Base-by-base conservation (phyloP, 2,888 invertebrate genomes). In the Synanthedon andrenaeformis region DNA sequence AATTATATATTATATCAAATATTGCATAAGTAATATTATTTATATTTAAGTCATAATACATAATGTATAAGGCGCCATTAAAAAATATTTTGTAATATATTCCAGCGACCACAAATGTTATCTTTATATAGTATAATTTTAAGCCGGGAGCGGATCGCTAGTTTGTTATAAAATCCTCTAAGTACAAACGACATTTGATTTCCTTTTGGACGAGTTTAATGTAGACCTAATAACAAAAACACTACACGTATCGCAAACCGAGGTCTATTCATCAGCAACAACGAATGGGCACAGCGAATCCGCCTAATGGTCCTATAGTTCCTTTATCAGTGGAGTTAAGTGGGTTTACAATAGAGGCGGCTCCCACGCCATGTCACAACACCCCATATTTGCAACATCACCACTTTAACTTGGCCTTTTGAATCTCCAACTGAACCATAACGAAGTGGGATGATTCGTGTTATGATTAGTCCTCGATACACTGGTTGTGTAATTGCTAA, bases 301-400 rank as follows among this genome's bases (percentile, higher is more conserved):
- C 76, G 58, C 70, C 79, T 85, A 87, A 87, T 86, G 79, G 82
- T 72, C 72, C 78, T 76, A 79, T 79, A 79, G 82, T 82, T 82
- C 84, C 77, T 82, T 83, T 85, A 85, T 85, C 82, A 76, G 65
- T 63, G 62, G 74, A 85, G 84, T 85, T 84, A 86, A 86, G 85
- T 84, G 83, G 78, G 75, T 68, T 59, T 69, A 86, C 84, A 85
- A 86, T 84, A 70, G 76, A 76, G 67, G 70, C 76, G 62, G 80
- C 84, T 85, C 86, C 87, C 87, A 86, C 87, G 84, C 83, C 76
- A 67, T 81, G 85, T 85, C 85, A 85, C 76, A 83, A 85, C 83
- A 86, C 83, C 83, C 86, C 68, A 75, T 76, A 74, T 67, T 66
- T 60, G 54, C 52, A 53, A 51, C 52, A 52, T 35, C 49, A 56